Conservation (phyloP, 2,888 invertebrate genomes). For the Agriopis leucophaearia region DNA sequence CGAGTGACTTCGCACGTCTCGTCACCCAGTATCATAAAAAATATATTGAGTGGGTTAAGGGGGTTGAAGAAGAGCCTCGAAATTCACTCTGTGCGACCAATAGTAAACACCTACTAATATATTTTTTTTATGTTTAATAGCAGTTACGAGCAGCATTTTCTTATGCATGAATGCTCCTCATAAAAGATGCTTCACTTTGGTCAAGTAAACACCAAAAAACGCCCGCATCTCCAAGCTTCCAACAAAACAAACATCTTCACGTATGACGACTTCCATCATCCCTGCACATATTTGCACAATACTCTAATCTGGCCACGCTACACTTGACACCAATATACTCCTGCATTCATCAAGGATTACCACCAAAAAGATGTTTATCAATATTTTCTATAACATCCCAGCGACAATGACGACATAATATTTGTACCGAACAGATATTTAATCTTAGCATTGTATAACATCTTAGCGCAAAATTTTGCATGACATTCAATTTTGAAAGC, state of each 20-base stretch:
- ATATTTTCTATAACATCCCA: slow-evolving; percentile 68
- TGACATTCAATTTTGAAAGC: slow-evolving; percentile 59
- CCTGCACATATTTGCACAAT: slow-evolving; percentile 74
- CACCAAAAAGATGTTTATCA: slow-evolving; percentile 76
- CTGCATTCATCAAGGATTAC: slow-evolving; percentile 75
- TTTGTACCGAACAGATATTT: slow-evolving; percentile 56
- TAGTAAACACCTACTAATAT: no score
- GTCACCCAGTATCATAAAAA: no score
- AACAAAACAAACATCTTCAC: slow-evolving; percentile 38
- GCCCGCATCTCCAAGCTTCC: slow-evolving; percentile 18
- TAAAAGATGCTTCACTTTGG: slow-evolving; percentile 11
- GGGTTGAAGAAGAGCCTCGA: no score
- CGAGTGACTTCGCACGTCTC: no score
- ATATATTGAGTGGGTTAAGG: no score
- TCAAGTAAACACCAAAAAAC: slow-evolving; percentile 35
- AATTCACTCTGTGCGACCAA: no score
- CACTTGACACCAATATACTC: slow-evolving; percentile 81
- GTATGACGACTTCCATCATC: slow-evolving; percentile 24
- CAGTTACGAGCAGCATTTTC: neutral
- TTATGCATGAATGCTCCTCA: neutral
- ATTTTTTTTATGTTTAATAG: neutral
- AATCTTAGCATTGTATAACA: slow-evolving; percentile 64
- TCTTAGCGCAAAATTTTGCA: slow-evolving; percentile 64
- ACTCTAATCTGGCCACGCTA: slow-evolving; percentile 80
- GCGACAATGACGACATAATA: slow-evolving; percentile 77